Percentiles rank a stretch among this genome's conserved stretches.
phyloP scores from a whole-genome alignment of 1,140 invertebrate genomes.

The Nasonia vitripennis region DNA sequence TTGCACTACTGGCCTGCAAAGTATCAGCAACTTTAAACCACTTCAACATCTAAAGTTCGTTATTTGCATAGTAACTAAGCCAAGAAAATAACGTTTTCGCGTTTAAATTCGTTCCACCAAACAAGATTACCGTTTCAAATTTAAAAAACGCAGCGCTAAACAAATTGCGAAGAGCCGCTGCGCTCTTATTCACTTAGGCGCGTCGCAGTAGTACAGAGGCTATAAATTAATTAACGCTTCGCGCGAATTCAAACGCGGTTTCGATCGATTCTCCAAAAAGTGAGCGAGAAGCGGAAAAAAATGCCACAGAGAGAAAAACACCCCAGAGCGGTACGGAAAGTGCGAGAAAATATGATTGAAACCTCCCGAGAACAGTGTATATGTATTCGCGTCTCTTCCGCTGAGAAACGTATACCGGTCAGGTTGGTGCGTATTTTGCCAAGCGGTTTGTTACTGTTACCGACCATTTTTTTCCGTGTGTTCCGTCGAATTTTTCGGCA shows the following conservation, averaged over 20 bases:
- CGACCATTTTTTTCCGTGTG: too few species aligned
- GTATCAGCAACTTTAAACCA: too few species aligned
- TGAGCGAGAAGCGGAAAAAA: not conserved
- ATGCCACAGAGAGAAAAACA: not conserved
- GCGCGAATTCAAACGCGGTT: not conserved
- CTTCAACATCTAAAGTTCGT: too few species aligned
- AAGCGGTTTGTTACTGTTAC: too few species aligned
- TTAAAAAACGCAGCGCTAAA: not conserved
- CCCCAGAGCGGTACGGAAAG: too few species aligned
- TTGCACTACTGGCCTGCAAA: too few species aligned
- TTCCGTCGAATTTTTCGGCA: not conserved
- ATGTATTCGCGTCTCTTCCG: not conserved
- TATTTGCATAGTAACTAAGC: too few species aligned
- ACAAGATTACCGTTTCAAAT: not conserved
- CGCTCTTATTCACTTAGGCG: not conserved
- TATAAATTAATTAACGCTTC: not conserved
- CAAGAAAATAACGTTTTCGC: too few species aligned
- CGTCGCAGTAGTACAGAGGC: too few species aligned
- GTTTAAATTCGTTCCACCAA: not conserved
- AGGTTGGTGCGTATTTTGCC: too few species aligned
- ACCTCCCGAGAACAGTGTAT: not conserved
- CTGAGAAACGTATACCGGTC: not conserved
- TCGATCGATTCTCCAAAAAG: not conserved
- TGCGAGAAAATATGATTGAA: not conserved
- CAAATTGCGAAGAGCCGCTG: not conserved